Conservation (phyloP, 2,113 vertebrate species). For the Odocoileus hemionus region DNA sequence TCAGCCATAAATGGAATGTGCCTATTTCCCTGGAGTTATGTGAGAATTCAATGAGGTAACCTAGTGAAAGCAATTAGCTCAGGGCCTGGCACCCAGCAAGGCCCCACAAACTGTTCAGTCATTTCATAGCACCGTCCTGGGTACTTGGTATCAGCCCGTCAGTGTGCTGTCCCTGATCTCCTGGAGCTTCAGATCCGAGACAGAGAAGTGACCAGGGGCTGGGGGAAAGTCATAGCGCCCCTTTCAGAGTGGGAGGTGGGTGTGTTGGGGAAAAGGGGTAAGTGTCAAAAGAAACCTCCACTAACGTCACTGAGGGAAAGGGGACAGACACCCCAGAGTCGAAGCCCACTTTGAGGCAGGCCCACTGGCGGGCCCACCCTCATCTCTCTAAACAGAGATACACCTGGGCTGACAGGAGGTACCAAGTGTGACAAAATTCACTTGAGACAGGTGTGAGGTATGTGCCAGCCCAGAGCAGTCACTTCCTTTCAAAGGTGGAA, state of each 20-base stretch:
- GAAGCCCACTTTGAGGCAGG: not conserved
- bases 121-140: not conserved
- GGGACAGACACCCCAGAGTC: not conserved
- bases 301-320: accelerated
- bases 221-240: not conserved
- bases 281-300: not conserved
- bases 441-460: not conserved
- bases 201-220: not conserved
- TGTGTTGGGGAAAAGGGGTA: accelerated
- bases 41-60: not conserved
- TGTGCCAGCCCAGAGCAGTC: not conserved
- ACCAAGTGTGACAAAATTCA: not conserved
- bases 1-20: accelerated
- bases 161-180: not conserved
- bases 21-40: not conserved
- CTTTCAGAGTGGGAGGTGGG: not conserved
- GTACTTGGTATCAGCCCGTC: not conserved
- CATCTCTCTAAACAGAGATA: not conserved
- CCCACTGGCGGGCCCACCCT: not conserved
- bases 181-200: not conserved
- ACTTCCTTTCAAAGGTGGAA: not conserved
- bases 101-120: not conserved
- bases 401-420: not conserved
- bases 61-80: not conserved
- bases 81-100: not conserved